A percentile compares a stretch with the other conserved stretches of the same genome.
phyloP scores from a whole-genome alignment of 2,888 invertebrate species.

The Hetaerina titia region DNA sequence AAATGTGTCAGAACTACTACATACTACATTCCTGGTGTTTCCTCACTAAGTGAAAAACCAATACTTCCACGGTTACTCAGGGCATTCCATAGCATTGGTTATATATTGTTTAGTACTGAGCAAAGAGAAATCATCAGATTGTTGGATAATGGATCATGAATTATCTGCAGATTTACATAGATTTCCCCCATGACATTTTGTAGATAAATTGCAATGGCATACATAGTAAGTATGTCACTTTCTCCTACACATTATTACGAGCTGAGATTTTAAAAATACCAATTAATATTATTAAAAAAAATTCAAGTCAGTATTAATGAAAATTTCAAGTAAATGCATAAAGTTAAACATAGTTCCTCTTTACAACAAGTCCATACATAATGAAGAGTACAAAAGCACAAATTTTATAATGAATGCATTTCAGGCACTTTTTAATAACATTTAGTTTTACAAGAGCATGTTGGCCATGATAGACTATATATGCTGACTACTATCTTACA shows the following conservation, averaged over 20 bases:
- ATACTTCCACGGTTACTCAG: background rate
- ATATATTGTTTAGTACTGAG: background rate
- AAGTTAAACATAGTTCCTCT: background rate
- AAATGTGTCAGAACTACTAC: background rate
- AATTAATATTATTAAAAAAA: background rate
- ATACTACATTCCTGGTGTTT: background rate
- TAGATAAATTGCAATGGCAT: background rate
- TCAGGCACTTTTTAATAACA: background rate
- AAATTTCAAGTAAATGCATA: background rate
- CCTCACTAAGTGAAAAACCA: background rate
- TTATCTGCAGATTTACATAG: background rate
- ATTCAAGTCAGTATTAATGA: background rate
- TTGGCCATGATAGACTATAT: too few species aligned
- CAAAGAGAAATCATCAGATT: background rate
- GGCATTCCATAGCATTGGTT: background rate
- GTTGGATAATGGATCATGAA: background rate
- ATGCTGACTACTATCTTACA: too few species aligned
- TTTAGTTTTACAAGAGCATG: background rate
- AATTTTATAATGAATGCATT: background rate
- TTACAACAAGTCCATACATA: background rate
- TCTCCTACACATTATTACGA: background rate
- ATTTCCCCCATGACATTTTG: background rate
- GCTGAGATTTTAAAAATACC: background rate
- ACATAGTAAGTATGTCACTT: background rate
- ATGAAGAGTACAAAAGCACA: background rate